Conservation (phyloP, 2,888 invertebrate genomes). For the Drosophila ochracea region DNA sequence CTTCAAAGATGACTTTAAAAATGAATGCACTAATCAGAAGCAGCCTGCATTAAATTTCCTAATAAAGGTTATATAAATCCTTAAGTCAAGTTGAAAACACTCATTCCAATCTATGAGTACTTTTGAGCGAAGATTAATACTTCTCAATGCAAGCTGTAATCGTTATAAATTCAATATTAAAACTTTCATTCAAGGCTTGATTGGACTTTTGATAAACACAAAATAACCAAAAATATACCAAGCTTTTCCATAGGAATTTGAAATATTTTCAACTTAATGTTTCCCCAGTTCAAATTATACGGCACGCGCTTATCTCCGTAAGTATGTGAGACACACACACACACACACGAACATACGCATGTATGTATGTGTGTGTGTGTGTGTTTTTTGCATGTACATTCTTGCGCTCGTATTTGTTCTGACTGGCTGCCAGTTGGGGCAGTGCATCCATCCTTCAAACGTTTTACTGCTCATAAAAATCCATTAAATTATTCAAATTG, state of each 20-base stretch:
- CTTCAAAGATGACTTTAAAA: neutral
- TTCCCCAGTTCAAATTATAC: neutral
- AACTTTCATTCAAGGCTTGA: neutral
- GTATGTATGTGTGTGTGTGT: neutral
- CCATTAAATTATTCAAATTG: slow-evolving; percentile 82
- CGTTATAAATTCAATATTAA: neutral
- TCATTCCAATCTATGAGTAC: neutral
- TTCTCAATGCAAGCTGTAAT: neutral
- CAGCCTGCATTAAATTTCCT: neutral
- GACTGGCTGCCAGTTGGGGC: slow-evolving; percentile 30
- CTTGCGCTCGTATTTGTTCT: slow-evolving; percentile 11
- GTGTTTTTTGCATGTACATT: slow-evolving; percentile 7
- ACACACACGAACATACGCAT: neutral
- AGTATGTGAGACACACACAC: slow-evolving; percentile 15
- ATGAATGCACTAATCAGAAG: neutral
- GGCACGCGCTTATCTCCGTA: slow-evolving; percentile 4
- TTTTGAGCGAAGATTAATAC: neutral
- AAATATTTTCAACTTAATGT: neutral
- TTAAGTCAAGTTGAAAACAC: neutral
- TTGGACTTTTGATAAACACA: neutral
- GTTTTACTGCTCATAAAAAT: slow-evolving; percentile 82
- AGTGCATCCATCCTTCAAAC: slow-evolving; percentile 73
- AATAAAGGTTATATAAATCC: neutral
- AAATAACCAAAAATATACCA: neutral
- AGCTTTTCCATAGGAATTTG: neutral